Base-by-base conservation (phyloP, 2,888 invertebrate genomes). In the Tetanocera ferruginea region DNA sequence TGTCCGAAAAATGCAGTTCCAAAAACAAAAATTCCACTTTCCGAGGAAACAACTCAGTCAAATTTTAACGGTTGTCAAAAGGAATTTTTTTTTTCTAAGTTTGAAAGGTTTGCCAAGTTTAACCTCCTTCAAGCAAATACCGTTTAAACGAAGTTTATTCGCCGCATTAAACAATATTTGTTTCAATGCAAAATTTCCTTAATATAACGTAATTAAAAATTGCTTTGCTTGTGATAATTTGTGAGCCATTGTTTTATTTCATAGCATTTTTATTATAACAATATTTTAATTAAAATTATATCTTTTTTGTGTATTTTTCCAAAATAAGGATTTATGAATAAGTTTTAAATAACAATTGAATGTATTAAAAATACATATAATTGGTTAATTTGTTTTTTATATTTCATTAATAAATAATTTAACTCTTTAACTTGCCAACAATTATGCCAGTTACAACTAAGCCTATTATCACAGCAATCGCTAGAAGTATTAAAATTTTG, bases 401-500 rank as follows among this genome's bases (percentile, higher is more conserved):
- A 34, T 67, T 43, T 67, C 49, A 66, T 17, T 52, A 31, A 19
- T 66, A 52, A 81, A 79, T 74, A 82, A 83, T 83, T 90, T 92
- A 92, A 89, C 90, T 92, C 84, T 84, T 90, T 81, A 93, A 90
- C 25, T 92, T 91, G 81, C 91, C 91, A 79, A 94, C 91, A 82
- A 95, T 90, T 90, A 95, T 92, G 71, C 93, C 93, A 78, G 94
- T 92, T 85, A 96, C 91, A 83, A 95, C 90, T 82, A 93, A 92
- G 78, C 92, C 93, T 85, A 95, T 88, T 82, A 95, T 91, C 80
- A 93, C 87, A 76, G 92, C 94, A 82, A 95, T 92, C 76, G 93
- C 87, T 83, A 93, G 91, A 81, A 96, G 90, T 83, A 95, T 92
- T 87, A 94, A 92, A 89, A 95, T 91, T 91, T 94, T 95, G 87